Evolutionary conservation across 2,113 vertebrate genomes (phyloP).

Genomic region (Lophius piscatorius): DNA sequence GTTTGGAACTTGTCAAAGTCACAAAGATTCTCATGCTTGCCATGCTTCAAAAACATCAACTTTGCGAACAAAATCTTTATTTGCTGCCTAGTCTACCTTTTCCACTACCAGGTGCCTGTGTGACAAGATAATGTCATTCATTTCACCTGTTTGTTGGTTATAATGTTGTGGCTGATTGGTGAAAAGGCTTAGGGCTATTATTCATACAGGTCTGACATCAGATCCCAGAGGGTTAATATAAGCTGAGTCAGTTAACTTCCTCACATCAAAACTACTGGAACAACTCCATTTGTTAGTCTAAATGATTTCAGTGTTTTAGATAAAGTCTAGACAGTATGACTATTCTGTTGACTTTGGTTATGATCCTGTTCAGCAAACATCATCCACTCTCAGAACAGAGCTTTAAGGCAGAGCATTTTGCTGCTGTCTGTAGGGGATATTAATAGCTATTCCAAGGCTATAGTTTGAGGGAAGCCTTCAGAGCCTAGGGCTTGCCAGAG

Average conservation of each 20-base stretch:
- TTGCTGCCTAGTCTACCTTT: no score
- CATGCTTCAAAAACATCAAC: no score
- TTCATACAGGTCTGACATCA: no score
- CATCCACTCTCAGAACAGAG: slow-evolving; percentile 36
- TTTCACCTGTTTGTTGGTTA: no score
- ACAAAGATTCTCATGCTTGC: no score
- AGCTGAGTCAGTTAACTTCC: slow-evolving; percentile 18
- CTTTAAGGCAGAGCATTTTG: slow-evolving; percentile 56
- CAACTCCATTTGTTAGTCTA: slow-evolving; percentile 23
- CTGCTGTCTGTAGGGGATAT: slow-evolving; percentile 78
- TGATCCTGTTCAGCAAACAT: slow-evolving; percentile 17
- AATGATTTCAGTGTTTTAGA: slow-evolving; percentile 27
- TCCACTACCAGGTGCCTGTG: no score
- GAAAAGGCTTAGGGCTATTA: no score
- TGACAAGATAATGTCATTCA: no score
- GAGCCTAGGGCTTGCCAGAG: slow-evolving; percentile 73
- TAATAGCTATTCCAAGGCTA: slow-evolving; percentile 79
- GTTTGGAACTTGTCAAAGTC: no score
- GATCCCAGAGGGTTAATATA: no score
- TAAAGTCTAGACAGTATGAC: slow-evolving; percentile 43
- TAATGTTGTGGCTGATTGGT: no score
- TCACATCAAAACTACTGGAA: slow-evolving; percentile 26
- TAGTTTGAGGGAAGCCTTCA: slow-evolving; percentile 81
- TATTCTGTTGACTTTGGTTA: slow-evolving; percentile 26
- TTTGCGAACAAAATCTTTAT: no score